Conservation (phyloP, 2,797 vertebrate genomes). For the Muscicapa comitata region DNA sequence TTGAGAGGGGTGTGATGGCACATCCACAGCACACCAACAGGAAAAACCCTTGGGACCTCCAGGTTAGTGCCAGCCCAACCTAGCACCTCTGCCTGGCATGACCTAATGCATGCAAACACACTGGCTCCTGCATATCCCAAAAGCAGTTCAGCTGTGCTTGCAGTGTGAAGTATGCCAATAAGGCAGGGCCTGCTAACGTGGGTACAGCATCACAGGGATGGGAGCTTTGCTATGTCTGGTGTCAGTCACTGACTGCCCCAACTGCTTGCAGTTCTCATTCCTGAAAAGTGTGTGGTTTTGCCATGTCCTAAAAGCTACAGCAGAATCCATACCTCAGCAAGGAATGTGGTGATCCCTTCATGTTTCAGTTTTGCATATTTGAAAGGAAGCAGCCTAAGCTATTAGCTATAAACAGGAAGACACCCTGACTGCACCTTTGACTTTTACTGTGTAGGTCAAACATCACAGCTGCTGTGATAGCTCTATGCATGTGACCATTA, state of each 20-base stretch:
- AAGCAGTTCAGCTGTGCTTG: background rate
- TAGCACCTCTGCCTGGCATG: background rate
- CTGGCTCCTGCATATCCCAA: background rate
- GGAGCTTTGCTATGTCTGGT: background rate
- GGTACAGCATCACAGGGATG: background rate
- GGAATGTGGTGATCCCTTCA: slow-evolving; percentile 11
- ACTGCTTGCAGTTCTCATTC: background rate
- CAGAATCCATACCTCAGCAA: background rate
- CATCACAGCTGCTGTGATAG: background rate
- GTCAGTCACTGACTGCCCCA: background rate
- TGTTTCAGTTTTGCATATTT: slow-evolving; percentile 5
- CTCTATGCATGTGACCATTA: background rate
- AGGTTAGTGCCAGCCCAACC: background rate
- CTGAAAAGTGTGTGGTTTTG: accelerated
- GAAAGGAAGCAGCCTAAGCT: slow-evolving; percentile 30
- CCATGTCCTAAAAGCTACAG: background rate
- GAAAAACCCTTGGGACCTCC: background rate
- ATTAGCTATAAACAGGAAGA: slow-evolving; percentile 56
- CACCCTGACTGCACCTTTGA: slow-evolving; percentile 53
- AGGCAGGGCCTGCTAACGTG: background rate
- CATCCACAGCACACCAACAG: background rate
- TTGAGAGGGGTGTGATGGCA: background rate
- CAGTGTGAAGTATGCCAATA: background rate
- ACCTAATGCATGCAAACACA: background rate
- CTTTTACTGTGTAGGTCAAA: slow-evolving; percentile 45